Evolutionary conservation across 2,113 vertebrate genomes (phyloP).

Genomic region (Brienomyrus longianalis): DNA sequence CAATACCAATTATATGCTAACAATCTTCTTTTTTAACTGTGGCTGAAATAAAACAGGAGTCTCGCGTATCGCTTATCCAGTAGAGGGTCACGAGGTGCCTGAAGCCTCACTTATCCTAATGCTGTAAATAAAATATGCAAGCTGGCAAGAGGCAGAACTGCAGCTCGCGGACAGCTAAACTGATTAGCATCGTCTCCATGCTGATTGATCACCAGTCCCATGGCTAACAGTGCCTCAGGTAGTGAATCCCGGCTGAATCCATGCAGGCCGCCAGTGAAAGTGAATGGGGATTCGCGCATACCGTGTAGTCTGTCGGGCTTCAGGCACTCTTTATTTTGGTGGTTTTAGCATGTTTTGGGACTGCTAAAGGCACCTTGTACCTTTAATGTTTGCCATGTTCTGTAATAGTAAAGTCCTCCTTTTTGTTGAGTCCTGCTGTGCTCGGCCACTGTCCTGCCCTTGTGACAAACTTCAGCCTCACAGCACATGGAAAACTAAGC

Average conservation of each 20-base stretch:
- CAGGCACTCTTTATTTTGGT: not conserved
- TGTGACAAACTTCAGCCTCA: not conserved
- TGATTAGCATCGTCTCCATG: not conserved
- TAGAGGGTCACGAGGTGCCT: not conserved
- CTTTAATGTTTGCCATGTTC: not conserved
- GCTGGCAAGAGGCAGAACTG: not conserved
- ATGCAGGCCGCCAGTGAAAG: not conserved
- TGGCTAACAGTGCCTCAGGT: not conserved
- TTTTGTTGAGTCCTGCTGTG: not conserved
- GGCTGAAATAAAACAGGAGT: not conserved
- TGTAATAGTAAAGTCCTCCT: not conserved
- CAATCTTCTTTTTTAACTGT: not conserved
- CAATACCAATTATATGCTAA: not conserved
- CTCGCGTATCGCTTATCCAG: not conserved
- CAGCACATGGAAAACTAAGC: not conserved
- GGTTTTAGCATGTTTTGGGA: not conserved
- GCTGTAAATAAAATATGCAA: not conserved
- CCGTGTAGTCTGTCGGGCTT: not conserved
- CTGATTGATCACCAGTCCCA: not conserved
- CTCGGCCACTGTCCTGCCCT: not conserved
- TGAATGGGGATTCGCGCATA: not conserved
- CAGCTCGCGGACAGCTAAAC: not conserved
- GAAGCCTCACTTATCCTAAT: not conserved
- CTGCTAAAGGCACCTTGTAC: not conserved
- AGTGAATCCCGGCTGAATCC: not conserved